Percentiles rank a stretch among this genome's conserved stretches.
phyloP scores from a whole-genome alignment of 2,888 invertebrate genomes.

The Pristionchus arcanus region DNA sequence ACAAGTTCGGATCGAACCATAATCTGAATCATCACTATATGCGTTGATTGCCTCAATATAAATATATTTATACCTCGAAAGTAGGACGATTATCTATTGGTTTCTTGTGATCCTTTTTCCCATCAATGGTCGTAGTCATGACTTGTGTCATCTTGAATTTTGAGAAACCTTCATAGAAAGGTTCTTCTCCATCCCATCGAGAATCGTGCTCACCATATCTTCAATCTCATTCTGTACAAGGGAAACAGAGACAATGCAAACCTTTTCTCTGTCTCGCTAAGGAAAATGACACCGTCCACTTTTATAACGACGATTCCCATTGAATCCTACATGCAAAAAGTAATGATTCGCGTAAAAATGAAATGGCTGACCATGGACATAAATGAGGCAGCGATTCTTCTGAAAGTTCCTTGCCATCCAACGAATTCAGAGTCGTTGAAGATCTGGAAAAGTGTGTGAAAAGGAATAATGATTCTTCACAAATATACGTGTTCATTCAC shows the following conservation, averaged over 20 bases:
- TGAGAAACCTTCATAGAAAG: not conserved
- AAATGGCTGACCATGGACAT: not conserved
- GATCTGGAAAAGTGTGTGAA: not conserved
- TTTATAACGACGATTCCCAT: not conserved
- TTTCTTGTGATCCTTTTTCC: not conserved
- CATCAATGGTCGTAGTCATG: not conserved
- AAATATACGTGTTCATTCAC: not conserved
- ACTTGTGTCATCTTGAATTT: not conserved
- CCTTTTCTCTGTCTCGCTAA: not conserved
- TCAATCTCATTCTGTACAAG: not conserved
- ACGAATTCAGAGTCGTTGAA: not conserved
- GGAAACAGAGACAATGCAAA: not conserved
- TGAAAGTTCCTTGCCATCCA: constrained; percentile 28
- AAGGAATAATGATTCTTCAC: not conserved
- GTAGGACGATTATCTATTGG: not conserved
- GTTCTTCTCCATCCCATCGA: constrained; percentile 1
- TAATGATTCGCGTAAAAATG: too few species aligned
- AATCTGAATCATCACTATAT: not conserved
- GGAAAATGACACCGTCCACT: constrained; percentile 32
- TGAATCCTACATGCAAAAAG: constrained; percentile 19
- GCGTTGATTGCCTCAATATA: not conserved
- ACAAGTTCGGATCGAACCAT: constrained; percentile 8
- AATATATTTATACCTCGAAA: not conserved
- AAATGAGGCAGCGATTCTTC: not conserved
- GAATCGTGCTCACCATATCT: not conserved